Evolutionary conservation across 2,797 vertebrate species (phyloP), one percentile per base, ranked within the genome.

Genomic region (Urosaurus nigricauda): DNA sequence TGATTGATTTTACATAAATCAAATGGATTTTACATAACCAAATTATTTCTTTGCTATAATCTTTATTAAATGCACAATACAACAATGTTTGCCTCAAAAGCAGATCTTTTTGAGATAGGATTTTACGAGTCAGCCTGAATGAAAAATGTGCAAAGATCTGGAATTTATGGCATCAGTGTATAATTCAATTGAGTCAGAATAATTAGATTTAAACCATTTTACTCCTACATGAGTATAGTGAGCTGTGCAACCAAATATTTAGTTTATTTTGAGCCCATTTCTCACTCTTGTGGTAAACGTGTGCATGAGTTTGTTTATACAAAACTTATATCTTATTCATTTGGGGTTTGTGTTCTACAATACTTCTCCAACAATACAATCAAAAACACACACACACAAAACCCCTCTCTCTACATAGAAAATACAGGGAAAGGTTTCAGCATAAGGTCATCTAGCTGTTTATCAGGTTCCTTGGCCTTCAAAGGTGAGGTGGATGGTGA

Each of bases 1-100:
- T 73, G 60, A 65, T 85, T 63, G n/a, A 87, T 92, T 29, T 93
- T 90, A 71, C n/a, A 79, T 85, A 88, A n/a, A 89, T 84, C 12
- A 0, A 63, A 85, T 13, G 14, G 89, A 83, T 68, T 29, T 68
- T 68, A 68, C 65, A 68, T 32, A 68, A 68, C 32, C 32, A 68
- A 68, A 16, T 2, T 35, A 16, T 75, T 90, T 47, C 19, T 78
- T 51, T 87, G 71, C 40, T 43, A 85, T 90, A 93, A 40, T 60
- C 63, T 16, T 86, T 78, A 37, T 40, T 92, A 90, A 90, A 89
- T 92, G 88, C 82, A 70, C 63, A 92, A 1, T 37, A 89, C 4
- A 17, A 35, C 14, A 29, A 32, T 29, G 29, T 13, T 75, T 12
- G 14, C 12, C 26, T 60, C 40, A 75, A 37, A 60, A 43, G 37